Conservation (phyloP, 1,140 invertebrate genomes). For the Daktulosphaira vitifoliae region DNA sequence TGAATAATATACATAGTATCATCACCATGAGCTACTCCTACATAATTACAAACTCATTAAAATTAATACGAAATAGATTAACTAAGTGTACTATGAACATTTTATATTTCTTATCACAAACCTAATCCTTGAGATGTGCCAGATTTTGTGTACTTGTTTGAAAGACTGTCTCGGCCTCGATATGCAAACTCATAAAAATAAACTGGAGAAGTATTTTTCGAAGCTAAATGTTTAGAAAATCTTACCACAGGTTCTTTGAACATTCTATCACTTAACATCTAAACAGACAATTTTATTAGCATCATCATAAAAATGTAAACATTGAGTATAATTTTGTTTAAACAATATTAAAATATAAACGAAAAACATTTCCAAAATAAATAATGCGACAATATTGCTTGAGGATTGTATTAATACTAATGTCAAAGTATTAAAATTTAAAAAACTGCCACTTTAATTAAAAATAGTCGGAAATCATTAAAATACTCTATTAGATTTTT, state of each 20-base stretch:
- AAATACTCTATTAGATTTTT: no score
- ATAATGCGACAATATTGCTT: no score
- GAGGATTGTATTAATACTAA: no score
- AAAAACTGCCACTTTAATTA: no score
- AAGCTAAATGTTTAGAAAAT: conserved; percentile 49
- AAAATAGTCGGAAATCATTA: no score
- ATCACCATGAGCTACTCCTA: conserved; percentile 36
- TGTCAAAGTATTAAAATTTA: no score
- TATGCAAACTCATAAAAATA: conserved; percentile 53
- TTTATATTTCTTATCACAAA: conserved; percentile 39
- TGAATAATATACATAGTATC: conserved; percentile 35
- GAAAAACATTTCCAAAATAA: no score
- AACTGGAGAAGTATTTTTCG: conserved; percentile 48
- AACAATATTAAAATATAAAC: no score
- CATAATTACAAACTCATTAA: not conserved
- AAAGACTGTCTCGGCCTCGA: conserved; percentile 48
- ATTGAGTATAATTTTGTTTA: no score
- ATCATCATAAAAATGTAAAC: not conserved
- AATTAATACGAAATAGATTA: not conserved
- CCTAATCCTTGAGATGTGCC: conserved; percentile 48
- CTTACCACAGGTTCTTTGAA: conserved; percentile 51
- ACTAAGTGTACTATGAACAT: not conserved
- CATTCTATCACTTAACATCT: conserved; percentile 51
- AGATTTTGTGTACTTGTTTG: conserved; percentile 39
- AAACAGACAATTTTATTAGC: conserved; percentile 40